Evolutionary conservation across 1,140 invertebrate species (phyloP), one percentile per base, ranked within the genome.

Genomic region (Pseudomyrmex dendroicus): DNA sequence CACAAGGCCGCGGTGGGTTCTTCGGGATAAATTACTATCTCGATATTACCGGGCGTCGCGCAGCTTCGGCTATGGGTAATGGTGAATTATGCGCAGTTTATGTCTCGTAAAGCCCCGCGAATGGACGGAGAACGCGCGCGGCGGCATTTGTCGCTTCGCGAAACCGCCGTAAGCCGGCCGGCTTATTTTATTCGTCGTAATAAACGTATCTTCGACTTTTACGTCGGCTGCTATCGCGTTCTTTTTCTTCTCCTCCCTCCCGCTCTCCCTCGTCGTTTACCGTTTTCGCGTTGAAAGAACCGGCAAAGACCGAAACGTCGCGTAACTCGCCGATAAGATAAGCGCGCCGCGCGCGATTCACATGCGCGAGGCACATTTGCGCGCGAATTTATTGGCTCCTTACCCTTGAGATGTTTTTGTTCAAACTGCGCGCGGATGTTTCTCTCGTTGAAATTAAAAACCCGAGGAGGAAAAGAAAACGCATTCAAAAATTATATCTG

Each of bases 51-150:
- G 20, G 59, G 35, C 35, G 35, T 35, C 54, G 13, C 48, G 46
- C 25, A 62, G 63, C 44, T 86, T 73, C 73, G 76, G 56, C 73
- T 44, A 86, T 74, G 73, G 82, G 17, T 84, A 87, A 87, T 86
- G 63, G 73, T 84, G 73, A 87, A 83, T 86, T 86, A 86, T 86
- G 82, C 73, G 50, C 54, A 68, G 73, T 87, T 87, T 84, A 80
- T 59, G 82, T 80, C 73, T 72, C 57, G 73, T 84, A 87, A 86
- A 80, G 63, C 61, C 57, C 46, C 15, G 68, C 52, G 20, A 76
- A 83, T 59, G 22, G 62, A 64, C 57, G 22, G 22, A 15, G 20
- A 74, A 64, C 56, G 44, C 52, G 22, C 76, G 35, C 66, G 44
- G 7, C 12, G 68, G 73, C 70, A 86, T 86, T 87, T 84, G 86